Evolutionary conservation across 2,113 vertebrate species (phyloP), one percentile per base, ranked within the genome.

Genomic region (Chaetodon trifascialis): DNA sequence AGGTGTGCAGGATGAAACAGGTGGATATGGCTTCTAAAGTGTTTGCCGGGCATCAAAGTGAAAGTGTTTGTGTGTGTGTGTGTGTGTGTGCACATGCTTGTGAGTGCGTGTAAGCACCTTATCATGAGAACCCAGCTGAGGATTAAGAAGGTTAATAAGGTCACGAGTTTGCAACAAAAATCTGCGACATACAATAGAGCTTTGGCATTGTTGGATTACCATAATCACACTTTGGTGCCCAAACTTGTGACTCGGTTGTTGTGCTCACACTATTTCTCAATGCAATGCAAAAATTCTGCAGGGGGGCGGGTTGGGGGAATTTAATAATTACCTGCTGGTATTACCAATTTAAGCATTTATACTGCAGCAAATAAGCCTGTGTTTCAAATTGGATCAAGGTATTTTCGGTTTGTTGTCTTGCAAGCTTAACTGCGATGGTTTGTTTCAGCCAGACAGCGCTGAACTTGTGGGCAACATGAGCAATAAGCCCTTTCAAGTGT

Each of bases 131-230:
- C 74, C 82, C 92, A 93, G 93, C 76, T 52, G 73, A 88, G 88
- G 91, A 92, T 93, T 94, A 92, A 42, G 82, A 85, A 91, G 91
- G 93, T 93, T 94, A 94, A 94, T 93, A 92, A 93, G 94, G 93
- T 94, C 93, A 93, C 2, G 60, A 66, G 83, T 90, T 87, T 91
- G 90, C 80, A 86, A 93, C 85, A 86, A 87, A 93, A 91, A 85
- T 91, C 79, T 56, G 74, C 47, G 72, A 83, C 86, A 76, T 84
- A 88, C 85, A 93, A 92, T 81, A 62, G 79, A 84, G 74, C 72
- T 76, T 66, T 86, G 83, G 81, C 73, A 89, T 88, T 81, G 88
- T 83, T 86, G 87, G 90, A 91, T 94, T 93, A 89, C 84, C 88
- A 94, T 91, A 93, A 93, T 92, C 79, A 76, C 81, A 79, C 78